Conservation (phyloP, 2,888 invertebrate genomes). For the Pollenia angustigena region DNA sequence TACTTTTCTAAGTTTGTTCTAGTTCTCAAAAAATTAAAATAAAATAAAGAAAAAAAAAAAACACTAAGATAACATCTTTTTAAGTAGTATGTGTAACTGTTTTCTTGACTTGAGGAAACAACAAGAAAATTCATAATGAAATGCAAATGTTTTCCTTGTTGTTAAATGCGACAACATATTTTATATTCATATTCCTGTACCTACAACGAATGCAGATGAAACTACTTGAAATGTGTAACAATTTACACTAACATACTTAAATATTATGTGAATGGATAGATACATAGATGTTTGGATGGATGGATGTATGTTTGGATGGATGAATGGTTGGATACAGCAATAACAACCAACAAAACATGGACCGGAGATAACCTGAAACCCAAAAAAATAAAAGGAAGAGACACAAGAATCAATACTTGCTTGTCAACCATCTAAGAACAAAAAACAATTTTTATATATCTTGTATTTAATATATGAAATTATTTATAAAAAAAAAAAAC, state of each 20-base stretch:
- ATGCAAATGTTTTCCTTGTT: slow-evolving; percentile 63
- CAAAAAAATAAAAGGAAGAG: slow-evolving; percentile 52
- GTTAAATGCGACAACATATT: slow-evolving; percentile 48
- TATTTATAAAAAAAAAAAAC: slow-evolving; percentile 1
- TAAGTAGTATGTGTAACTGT: slow-evolving; percentile 33
- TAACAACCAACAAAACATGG: slow-evolving; percentile 45
- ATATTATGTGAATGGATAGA: slow-evolving; percentile 3
- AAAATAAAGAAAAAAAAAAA: background rate
- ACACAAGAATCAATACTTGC: slow-evolving; percentile 65
- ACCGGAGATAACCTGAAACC: slow-evolving; percentile 53
- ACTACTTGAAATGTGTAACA: slow-evolving; percentile 59
- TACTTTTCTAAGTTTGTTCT: slow-evolving; percentile 43
- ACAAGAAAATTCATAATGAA: slow-evolving; percentile 58
- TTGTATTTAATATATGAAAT: slow-evolving; percentile 17
- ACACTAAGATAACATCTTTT: slow-evolving; percentile 42
- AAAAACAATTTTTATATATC: slow-evolving; percentile 8
- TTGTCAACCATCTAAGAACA: slow-evolving; percentile 57
- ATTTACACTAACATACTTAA: slow-evolving; percentile 56
- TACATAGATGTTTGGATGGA: background rate
- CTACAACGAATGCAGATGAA: slow-evolving; percentile 53
- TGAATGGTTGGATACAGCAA: slow-evolving; percentile 1
- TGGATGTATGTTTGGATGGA: background rate
- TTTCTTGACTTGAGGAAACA: slow-evolving; percentile 34
- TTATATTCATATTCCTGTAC: slow-evolving; percentile 21
- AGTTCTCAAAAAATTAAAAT: slow-evolving; percentile 19